phyloP scores from a whole-genome alignment of 1,140 invertebrate genomes.

The Lasaia peninsularis region DNA sequence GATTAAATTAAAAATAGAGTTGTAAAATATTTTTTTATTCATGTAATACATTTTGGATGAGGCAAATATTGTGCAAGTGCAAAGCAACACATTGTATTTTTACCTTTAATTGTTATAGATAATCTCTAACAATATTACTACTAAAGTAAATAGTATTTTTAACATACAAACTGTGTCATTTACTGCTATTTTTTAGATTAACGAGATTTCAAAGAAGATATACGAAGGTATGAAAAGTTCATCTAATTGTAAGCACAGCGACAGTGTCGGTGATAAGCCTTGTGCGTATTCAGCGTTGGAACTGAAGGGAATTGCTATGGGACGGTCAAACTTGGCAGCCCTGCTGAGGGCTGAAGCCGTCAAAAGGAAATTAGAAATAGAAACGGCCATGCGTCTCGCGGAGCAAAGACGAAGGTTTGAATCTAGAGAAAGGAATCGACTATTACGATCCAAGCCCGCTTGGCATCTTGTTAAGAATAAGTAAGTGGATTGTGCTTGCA shows the following conservation, averaged over 20 bases:
- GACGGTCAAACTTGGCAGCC: constrained; percentile 83
- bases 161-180: too few relatives aligned
- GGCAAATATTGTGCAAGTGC: too few relatives aligned
- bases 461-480: constrained; percentile 82
- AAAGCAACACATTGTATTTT: too few relatives aligned
- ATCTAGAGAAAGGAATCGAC: constrained; percentile 77
- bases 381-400: constrained; percentile 78
- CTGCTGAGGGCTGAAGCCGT: constrained; percentile 83
- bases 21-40: too few relatives aligned
- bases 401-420: constrained; percentile 79
- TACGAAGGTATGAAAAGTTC: constrained; percentile 59
- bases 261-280: constrained; percentile 23
- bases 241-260: constrained; percentile 34
- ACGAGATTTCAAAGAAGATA: constrained; percentile 59
- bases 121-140: too few relatives aligned
- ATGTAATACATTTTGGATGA: too few relatives aligned
- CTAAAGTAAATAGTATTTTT: too few relatives aligned
- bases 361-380: constrained; percentile 81
- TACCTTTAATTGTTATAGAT: too few relatives aligned
- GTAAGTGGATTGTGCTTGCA: constrained; percentile 33
- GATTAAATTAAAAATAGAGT: too few relatives aligned
- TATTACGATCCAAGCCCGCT: constrained; percentile 81
- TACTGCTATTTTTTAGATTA: too few relatives aligned
- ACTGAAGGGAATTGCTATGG: constrained; percentile 64
- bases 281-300: constrained; percentile 58